Conservation (phyloP, 2,888 invertebrate genomes). For the Ichneumon xanthorius region DNA sequence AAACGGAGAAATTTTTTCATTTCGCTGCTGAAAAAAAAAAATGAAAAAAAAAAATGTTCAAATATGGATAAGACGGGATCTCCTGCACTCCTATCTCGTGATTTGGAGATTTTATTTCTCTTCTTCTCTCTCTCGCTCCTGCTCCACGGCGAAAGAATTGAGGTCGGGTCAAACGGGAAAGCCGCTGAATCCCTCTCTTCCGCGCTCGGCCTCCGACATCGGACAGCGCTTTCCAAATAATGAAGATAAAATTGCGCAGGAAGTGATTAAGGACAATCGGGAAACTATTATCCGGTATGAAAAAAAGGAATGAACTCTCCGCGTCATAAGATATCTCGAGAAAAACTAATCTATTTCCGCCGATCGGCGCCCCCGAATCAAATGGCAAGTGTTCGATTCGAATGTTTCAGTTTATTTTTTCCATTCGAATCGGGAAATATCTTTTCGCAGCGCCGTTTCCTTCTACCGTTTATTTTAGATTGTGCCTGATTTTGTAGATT, state of each 20-base stretch:
- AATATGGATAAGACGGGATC: constrained; percentile 43
- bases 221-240: constrained; percentile 54
- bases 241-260: constrained; percentile 59
- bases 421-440: neutral
- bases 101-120: constrained; percentile 20
- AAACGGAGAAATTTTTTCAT: constrained; percentile 47
- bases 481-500: neutral
- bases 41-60: constrained; percentile 19
- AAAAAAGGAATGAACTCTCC: constrained; percentile 1
- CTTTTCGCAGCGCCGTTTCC: neutral
- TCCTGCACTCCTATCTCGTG: neutral
- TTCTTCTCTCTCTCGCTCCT: neutral
- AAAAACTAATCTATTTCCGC: neutral
- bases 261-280: constrained; percentile 58
- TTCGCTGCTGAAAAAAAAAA: constrained; percentile 26
- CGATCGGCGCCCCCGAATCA: neutral
- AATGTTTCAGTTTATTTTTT: neutral
- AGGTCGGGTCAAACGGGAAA: constrained; percentile 45
- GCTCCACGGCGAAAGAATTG: constrained; percentile 32
- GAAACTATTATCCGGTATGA: constrained; percentile 28
- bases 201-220: constrained; percentile 45
- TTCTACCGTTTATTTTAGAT: neutral
- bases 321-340: neutral
- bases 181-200: constrained; percentile 42
- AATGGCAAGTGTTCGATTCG: neutral